These are phyloP conservation scores for Rhorus exstirpatorius DNA, from an alignment of 2,888 invertebrate genomes.

Conservation along the genomic window DNA sequence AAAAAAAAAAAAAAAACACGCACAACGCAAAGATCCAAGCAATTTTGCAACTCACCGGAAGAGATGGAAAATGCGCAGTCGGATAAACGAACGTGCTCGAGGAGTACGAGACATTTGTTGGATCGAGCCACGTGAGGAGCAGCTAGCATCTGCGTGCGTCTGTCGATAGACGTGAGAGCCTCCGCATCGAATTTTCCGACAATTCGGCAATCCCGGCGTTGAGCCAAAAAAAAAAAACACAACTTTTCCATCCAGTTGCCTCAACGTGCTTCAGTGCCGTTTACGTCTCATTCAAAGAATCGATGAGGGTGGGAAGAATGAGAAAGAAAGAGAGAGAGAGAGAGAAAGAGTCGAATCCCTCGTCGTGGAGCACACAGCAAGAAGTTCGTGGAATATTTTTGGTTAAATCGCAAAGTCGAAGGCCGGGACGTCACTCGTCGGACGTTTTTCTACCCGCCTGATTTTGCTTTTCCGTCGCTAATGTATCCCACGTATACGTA, in stretches of 20 bases:
- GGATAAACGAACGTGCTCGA: conserved; percentile 30
- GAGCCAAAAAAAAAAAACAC: conserved; percentile 21
- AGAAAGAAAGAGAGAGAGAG: conserved; percentile 7
- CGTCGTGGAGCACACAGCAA: conserved; percentile 26
- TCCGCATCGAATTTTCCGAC: conserved; percentile 15
- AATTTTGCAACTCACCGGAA: conserved; percentile 59
- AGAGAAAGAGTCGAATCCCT: conserved; percentile 24
- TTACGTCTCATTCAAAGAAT: conserved; percentile 58
- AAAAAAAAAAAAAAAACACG: neutral
- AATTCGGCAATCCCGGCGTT: conserved; percentile 4
- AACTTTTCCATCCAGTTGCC: neutral
- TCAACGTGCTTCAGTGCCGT: neutral
- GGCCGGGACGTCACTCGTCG: conserved; percentile 67
- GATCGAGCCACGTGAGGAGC: conserved; percentile 22
- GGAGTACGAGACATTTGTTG: conserved; percentile 5
- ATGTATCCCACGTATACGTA: conserved; percentile 52
- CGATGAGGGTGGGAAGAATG: conserved; percentile 14
- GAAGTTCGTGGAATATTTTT: conserved; percentile 70
- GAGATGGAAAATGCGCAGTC: conserved; percentile 27
- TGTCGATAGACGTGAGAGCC: conserved; percentile 19
- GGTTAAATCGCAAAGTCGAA: conserved; percentile 67
- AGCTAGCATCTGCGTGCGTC: conserved; percentile 27
- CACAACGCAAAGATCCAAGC: neutral
- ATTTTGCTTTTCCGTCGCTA: conserved; percentile 56
- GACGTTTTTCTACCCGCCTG: conserved; percentile 50